phyloP scores from a whole-genome alignment of 2,888 invertebrate species.

The Philereme vetulata region DNA sequence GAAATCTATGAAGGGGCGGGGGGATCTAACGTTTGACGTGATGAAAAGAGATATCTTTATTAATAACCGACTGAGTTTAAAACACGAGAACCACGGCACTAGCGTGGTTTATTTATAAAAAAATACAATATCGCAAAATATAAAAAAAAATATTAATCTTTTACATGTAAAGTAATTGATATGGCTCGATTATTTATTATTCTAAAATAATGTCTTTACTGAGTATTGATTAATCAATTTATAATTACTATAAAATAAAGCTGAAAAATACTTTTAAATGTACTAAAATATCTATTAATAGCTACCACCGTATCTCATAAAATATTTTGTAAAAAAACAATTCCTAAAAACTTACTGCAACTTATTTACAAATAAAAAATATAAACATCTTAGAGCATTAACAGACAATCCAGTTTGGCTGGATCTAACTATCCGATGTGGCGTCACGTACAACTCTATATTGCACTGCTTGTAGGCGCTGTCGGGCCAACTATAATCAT shows the following conservation, averaged over 20 bases:
- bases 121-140: background rate
- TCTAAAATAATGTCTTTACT: conserved; percentile 24
- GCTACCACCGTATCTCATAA: conserved; percentile 46
- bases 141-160: background rate
- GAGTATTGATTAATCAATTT: conserved; percentile 42
- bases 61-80: no score
- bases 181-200: conserved; percentile 33
- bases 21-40: no score
- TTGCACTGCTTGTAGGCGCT: no score
- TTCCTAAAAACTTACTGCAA: conserved; percentile 17
- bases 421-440: no score
- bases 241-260: conserved; percentile 44
- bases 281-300: conserved; percentile 40
- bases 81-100: no score
- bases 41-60: no score
- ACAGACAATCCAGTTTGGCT: no score
- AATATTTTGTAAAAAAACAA: conserved; percentile 33
- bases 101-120: background rate
- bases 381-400: conserved; percentile 9
- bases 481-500: no score
- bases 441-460: no score
- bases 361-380: conserved; percentile 21
- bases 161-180: conserved; percentile 24
- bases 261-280: conserved; percentile 47
- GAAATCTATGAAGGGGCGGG: no score